A percentile compares a stretch with the other conserved stretches of the same genome.
Conservation (phyloP, 2,797 vertebrate genomes). For the Enoplosus armatus region DNA sequence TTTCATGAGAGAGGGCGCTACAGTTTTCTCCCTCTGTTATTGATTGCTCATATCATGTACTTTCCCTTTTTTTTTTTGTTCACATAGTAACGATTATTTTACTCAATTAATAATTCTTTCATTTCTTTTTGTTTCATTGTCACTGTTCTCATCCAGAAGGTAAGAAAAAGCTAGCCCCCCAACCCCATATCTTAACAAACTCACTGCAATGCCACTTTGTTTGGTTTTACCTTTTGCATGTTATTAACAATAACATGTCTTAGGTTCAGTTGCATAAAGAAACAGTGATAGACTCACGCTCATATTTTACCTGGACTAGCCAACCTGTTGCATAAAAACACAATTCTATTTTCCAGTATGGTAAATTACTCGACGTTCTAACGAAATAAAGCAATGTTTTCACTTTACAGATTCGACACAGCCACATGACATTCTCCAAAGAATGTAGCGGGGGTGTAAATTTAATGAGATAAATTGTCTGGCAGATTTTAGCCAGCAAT, state of each 20-base stretch:
- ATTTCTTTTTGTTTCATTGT: constrained; percentile 85
- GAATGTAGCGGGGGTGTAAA: neutral
- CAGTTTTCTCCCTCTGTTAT: constrained; percentile 26
- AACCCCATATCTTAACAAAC: constrained; percentile 64
- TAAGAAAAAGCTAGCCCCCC: constrained; percentile 81
- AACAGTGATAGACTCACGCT: neutral
- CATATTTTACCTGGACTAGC: neutral
- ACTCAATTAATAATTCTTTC: constrained; percentile 75
- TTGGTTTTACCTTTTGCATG: constrained; percentile 80
- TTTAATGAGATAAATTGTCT: neutral
- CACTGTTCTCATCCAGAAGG: constrained; percentile 89
- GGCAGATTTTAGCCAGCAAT: neutral
- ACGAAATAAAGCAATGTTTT: constrained; percentile 6
- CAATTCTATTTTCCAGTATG: neutral
- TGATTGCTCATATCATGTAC: constrained; percentile 43
- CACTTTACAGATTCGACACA: neutral
- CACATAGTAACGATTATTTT: constrained; percentile 63
- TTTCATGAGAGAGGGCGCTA: constrained; percentile 3
- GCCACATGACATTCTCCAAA: neutral
- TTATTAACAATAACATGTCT: constrained; percentile 79
- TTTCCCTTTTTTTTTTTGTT: constrained; percentile 58
- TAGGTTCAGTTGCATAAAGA: constrained; percentile 58
- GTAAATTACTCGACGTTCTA: neutral
- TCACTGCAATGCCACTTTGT: constrained; percentile 72
- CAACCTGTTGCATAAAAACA: constrained; percentile 62